Evolutionary conservation across 2,113 vertebrate species (phyloP).

Genomic region (Typhlomys cinereus): DNA sequence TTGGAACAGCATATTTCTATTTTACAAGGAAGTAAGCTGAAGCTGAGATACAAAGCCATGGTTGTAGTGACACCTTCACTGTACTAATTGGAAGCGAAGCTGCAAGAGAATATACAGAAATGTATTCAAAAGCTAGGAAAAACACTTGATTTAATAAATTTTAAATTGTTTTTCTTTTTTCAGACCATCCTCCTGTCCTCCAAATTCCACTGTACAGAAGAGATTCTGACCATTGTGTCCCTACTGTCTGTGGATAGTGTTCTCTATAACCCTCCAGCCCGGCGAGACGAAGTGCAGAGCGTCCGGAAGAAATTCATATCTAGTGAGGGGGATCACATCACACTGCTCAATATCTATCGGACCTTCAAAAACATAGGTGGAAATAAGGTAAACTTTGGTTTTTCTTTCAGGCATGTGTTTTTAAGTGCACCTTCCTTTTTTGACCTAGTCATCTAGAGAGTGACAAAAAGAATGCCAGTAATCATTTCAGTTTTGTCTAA

Average conservation of each 20-base stretch:
- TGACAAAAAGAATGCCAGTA: background rate
- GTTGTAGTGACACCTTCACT: background rate
- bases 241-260: slow-evolving; percentile 96
- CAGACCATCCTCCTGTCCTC: slow-evolving; percentile 95
- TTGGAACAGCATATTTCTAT: background rate
- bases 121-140: background rate
- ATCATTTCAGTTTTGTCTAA: background rate
- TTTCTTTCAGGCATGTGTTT: background rate
- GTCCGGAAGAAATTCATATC: slow-evolving; percentile 94
- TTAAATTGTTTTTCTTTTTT: slow-evolving; percentile 44
- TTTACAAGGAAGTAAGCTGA: background rate
- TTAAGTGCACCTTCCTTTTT: background rate
- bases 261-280: slow-evolving; percentile 91
- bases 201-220: slow-evolving; percentile 93
- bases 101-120: background rate
- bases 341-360: slow-evolving; percentile 93
- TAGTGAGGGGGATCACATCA: slow-evolving; percentile 96
- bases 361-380: slow-evolving; percentile 91
- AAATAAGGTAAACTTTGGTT: slow-evolving; percentile 88
- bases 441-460: background rate
- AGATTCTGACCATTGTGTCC: slow-evolving; percentile 94
- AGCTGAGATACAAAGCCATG: background rate
- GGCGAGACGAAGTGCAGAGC: slow-evolving; percentile 91
- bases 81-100: background rate
- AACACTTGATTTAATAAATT: background rate